Evolutionary conservation across 37 sponge, comb jelly and placozoan genomes (phyloP), one percentile per base, ranked within the genome.

Genomic region (Crambe crambe): DNA sequence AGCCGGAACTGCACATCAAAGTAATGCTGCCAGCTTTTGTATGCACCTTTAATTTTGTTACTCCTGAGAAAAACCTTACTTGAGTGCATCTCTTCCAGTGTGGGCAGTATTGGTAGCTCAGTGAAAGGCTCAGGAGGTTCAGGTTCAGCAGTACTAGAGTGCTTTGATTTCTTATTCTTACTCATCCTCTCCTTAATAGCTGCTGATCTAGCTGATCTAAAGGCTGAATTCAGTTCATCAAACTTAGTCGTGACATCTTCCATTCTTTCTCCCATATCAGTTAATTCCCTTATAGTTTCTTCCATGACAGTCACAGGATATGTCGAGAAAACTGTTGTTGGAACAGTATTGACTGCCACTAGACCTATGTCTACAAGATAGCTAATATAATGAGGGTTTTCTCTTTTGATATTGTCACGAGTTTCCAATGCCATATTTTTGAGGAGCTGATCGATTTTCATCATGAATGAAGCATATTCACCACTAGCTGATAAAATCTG

Each of bases 1-100:
- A 95, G 84, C 60, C 93, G 79, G 66, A 86, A 95, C 60, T 95
- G 95, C 0, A 89, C 76, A 58, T 92, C 88, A 21, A 92, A 70
- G 68, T 92, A 95, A 31, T 92, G 87, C 18, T 89, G 70, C 86
- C 89, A 89, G 68, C 86, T 72, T 0, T 41, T 29, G 54, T 91
- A 95, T 29, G 35, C 65, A 26, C 90, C 91, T 2, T 57, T 42
- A 0, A 77, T 37, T 2, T 80, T 70, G 54, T 87, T 94, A 2
- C 85, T 64, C 26, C 92, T 76, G 37, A 88, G 67, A 54, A 64
- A 83, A 29, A 79, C 79, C 36, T 77, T 71, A 1, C 9, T 6
- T 9, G 37, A 68, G 15, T 60, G 2, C 21, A 25, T 3, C 56
- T 91, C 83, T 25, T 82, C 70, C 1, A 41, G 34, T 35, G 41